These are phyloP conservation scores for Falco biarmicus DNA, from an alignment of 2,797 vertebrate species.

Conservation along the genomic window DNA sequence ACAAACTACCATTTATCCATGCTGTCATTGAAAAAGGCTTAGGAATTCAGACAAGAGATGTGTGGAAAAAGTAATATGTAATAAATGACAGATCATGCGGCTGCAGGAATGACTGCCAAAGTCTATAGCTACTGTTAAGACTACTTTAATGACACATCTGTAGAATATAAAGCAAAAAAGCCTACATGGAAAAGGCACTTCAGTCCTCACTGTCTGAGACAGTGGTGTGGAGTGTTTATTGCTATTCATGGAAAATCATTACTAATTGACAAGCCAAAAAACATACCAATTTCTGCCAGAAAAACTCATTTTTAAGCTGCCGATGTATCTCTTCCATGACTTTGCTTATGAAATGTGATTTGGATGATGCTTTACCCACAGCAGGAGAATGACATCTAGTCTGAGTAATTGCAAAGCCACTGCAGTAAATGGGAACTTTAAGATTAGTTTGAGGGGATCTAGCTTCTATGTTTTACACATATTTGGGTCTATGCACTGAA, in stretches of 20 bases:
- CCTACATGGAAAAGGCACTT: conserved; percentile 56
- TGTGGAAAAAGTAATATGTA: conserved; percentile 40
- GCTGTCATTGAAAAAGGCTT: not conserved
- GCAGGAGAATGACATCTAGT: not conserved
- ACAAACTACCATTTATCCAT: not conserved
- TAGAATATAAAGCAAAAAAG: conserved; percentile 39
- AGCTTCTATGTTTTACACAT: not conserved
- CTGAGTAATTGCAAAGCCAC: not conserved
- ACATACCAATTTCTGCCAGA: conserved; percentile 33
- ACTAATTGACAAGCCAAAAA: conserved; percentile 54
- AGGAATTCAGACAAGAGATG: conserved; percentile 5
- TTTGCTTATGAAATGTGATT: conserved; percentile 36
- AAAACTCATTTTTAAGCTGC: conserved; percentile 5
- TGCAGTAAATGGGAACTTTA: not conserved
- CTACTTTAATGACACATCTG: conserved; percentile 49
- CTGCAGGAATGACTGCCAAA: conserved; percentile 18
- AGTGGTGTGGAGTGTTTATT: conserved; percentile 35
- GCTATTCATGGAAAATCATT: conserved; percentile 54
- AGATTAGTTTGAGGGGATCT: not conserved
- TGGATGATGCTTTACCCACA: not conserved
- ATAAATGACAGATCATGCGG: not conserved
- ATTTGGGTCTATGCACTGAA: not conserved
- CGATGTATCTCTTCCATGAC: not conserved
- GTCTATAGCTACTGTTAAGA: conserved; percentile 44
- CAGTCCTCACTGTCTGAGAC: not conserved